These are phyloP conservation scores for Percopsis omiscomaycus DNA, from an alignment of 2,797 vertebrate species.

Conservation along the genomic window DNA sequence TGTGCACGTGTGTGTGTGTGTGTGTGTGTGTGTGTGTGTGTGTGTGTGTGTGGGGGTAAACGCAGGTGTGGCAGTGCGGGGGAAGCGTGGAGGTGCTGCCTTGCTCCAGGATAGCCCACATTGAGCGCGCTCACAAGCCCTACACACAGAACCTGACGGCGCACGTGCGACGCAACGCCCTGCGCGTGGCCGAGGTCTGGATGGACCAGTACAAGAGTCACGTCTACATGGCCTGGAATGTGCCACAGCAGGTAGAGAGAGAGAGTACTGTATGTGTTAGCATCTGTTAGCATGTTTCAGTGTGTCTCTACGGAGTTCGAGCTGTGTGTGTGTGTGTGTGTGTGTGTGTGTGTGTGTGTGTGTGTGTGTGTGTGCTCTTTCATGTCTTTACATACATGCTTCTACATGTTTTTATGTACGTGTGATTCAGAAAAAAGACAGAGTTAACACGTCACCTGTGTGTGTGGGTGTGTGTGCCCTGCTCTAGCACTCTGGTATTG, in stretches of 20 bases:
- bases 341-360: constrained; percentile 3
- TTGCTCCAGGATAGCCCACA: constrained; percentile 93
- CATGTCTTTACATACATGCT: not conserved
- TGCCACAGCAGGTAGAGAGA: constrained; percentile 86
- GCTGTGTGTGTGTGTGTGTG: constrained; percentile 1
- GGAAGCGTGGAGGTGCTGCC: constrained; percentile 94
- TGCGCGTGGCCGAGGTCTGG: constrained; percentile 94
- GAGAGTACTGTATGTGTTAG: not conserved
- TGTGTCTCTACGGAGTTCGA: not conserved
- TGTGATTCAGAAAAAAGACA: not conserved
- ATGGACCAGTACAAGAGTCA: constrained; percentile 96
- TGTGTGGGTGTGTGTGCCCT: constrained; percentile 6
- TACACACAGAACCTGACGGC: constrained; percentile 90
- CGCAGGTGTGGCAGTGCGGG: constrained; percentile 94
- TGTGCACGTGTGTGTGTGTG: constrained; percentile 10
- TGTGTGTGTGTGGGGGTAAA: constrained; percentile 19
- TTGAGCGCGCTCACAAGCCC: constrained; percentile 93
- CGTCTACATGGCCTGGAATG: constrained; percentile 98
- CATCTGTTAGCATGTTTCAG: not conserved
- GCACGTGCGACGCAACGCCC: constrained; percentile 89
- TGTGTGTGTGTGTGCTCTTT: not conserved
- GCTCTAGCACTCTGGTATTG: constrained; percentile 87
- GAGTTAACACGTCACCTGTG: too few relatives aligned
- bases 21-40: constrained; percentile 6
- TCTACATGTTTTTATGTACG: not conserved